These are phyloP conservation scores for Parnassius glacialis DNA, from an alignment of 2,888 invertebrate species.

Conservation along the genomic window DNA sequence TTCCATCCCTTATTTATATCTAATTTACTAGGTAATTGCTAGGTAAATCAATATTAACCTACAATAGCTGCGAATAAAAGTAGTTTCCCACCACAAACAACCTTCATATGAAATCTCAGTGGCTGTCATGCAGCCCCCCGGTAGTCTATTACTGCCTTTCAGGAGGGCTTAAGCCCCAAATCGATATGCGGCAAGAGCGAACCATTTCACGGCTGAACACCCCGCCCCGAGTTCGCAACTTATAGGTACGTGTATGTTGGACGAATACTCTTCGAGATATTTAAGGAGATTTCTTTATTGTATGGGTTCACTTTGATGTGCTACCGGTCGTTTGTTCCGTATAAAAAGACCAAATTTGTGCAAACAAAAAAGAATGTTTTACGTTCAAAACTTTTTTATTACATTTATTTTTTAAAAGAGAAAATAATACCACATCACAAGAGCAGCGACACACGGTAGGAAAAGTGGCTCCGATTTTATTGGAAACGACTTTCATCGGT, in stretches of 20 bases:
- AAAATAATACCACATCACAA: too few relatives aligned
- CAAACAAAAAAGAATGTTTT: too few relatives aligned
- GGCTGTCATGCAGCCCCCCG: constrained; percentile 22
- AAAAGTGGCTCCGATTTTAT: too few relatives aligned
- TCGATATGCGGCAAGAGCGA: constrained; percentile 40
- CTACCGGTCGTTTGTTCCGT: not conserved
- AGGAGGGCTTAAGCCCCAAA: constrained; percentile 37
- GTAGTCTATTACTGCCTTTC: constrained; percentile 43
- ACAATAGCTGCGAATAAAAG: constrained; percentile 3
- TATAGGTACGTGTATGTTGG: constrained; percentile 5
- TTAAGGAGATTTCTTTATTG: constrained; percentile 8
- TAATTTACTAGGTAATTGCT: too few relatives aligned
- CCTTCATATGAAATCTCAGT: constrained; percentile 18
- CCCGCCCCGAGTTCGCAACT: constrained; percentile 17
- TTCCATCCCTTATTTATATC: too few relatives aligned
- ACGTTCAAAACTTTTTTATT: too few relatives aligned
- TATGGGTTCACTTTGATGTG: not conserved
- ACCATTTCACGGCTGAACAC: constrained; percentile 44
- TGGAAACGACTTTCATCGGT: too few relatives aligned
- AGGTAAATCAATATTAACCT: too few relatives aligned
- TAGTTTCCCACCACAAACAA: constrained; percentile 11
- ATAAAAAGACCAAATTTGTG: not conserved
- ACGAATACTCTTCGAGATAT: constrained; percentile 17
- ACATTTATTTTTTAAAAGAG: too few relatives aligned
- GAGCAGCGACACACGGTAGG: too few relatives aligned